Conservation (phyloP, 2,797 vertebrate species). For the Chelonia mydas region DNA sequence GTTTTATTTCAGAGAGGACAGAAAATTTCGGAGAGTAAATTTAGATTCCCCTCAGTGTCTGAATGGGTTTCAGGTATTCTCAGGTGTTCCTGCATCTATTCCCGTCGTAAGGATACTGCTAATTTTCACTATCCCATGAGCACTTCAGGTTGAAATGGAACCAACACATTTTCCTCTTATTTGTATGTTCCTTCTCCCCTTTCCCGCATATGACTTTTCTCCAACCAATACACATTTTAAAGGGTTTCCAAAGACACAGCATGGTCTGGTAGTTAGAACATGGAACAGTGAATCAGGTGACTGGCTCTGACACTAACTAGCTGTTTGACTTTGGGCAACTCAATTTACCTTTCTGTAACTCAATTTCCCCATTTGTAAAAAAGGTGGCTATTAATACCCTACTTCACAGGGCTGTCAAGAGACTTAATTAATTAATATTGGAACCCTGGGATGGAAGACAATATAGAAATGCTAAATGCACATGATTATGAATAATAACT, state of each 20-base stretch:
- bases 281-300: neutral
- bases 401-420: neutral
- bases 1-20: neutral
- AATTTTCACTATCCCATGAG: neutral
- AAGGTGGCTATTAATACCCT: neutral
- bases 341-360: neutral
- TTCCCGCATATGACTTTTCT: neutral
- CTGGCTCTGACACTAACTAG: neutral
- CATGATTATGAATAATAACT: too few species aligned
- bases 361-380: neutral
- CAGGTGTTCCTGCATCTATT: neutral
- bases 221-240: neutral
- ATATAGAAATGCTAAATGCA: neutral
- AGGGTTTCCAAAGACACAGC: neutral
- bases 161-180: neutral
- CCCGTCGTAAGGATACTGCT: neutral
- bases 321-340: neutral
- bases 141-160: neutral
- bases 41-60: neutral
- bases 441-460: neutral
- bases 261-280: neutral
- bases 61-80: neutral
- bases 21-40: neutral
- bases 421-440: neutral
- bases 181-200: neutral